Conservation (phyloP, 2,113 vertebrate species). For the Myiopsitta monachus region DNA sequence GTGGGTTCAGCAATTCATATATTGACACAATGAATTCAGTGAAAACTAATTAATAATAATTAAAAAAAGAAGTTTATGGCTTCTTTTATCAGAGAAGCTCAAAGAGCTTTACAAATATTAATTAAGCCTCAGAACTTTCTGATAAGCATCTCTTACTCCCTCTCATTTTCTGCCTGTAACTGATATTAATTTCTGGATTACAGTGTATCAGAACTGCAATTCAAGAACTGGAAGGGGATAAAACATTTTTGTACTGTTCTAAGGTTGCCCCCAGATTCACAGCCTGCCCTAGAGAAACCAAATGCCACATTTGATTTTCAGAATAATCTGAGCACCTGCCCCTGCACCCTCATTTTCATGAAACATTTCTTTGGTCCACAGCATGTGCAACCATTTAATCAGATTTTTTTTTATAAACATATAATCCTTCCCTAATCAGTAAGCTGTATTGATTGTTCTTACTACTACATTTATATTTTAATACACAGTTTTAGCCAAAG, state of each 20-base stretch:
- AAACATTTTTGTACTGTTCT: not conserved
- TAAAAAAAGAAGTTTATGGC: not conserved
- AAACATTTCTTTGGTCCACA: not conserved
- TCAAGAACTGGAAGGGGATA: not conserved
- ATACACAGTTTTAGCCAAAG: not conserved
- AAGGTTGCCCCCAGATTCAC: not conserved
- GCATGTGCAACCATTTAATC: not conserved
- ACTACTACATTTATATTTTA: not conserved
- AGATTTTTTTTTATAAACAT: not conserved
- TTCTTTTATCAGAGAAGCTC: conserved; percentile 42
- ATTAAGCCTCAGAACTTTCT: conserved; percentile 23
- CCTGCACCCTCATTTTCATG: not conserved
- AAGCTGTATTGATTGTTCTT: not conserved
- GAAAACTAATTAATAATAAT: conserved; percentile 52
- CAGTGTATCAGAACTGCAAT: not conserved
- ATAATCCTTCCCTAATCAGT: not conserved
- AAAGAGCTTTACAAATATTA: conserved; percentile 39
- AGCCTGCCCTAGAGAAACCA: not conserved
- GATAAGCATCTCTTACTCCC: conserved; percentile 35
- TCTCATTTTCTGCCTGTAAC: not conserved
- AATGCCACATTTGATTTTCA: not conserved
- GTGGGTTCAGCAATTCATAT: not conserved
- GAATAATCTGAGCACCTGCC: not conserved
- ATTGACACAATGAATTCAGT: conserved; percentile 7
- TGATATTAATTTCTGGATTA: conserved; percentile 29